Conservation (phyloP, 2,888 invertebrate genomes). For the Mimumesa dahlbomi region DNA sequence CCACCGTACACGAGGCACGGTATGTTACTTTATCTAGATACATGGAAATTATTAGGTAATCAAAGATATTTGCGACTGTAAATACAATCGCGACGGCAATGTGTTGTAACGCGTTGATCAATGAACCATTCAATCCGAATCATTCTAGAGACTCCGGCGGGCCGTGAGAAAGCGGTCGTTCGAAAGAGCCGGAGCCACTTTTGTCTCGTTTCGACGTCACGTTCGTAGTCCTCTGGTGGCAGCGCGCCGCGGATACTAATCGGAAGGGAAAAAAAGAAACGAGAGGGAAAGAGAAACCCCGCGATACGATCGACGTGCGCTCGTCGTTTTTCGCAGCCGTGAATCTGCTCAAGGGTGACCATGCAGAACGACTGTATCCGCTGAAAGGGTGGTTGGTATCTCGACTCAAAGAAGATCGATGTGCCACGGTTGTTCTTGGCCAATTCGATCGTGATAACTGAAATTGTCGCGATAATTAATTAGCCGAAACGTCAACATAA, state of each 20-base stretch:
- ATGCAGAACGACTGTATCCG: conserved; percentile 26
- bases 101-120: no score
- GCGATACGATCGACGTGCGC: conserved; percentile 33
- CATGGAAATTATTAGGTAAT: no score
- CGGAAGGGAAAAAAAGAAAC: conserved; percentile 30
- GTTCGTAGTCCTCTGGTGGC: conserved; percentile 48
- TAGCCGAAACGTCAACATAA: neutral
- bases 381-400: conserved; percentile 23
- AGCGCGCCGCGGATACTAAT: conserved; percentile 55
- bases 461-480: neutral
- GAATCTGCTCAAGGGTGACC: conserved; percentile 31
- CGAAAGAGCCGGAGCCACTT: conserved; percentile 29
- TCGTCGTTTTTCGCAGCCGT: conserved; percentile 21
- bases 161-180: conserved; percentile 32
- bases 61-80: no score
- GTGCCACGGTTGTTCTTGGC: neutral
- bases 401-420: conserved; percentile 22
- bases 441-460: neutral
- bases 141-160: neutral
- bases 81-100: no score
- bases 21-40: no score
- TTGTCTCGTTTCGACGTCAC: conserved; percentile 56
- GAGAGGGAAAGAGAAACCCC: conserved; percentile 19
- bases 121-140: neutral
- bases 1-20: no score